phyloP scores from a whole-genome alignment of 2,888 invertebrate genomes.

The Polydrusus cervinus region DNA sequence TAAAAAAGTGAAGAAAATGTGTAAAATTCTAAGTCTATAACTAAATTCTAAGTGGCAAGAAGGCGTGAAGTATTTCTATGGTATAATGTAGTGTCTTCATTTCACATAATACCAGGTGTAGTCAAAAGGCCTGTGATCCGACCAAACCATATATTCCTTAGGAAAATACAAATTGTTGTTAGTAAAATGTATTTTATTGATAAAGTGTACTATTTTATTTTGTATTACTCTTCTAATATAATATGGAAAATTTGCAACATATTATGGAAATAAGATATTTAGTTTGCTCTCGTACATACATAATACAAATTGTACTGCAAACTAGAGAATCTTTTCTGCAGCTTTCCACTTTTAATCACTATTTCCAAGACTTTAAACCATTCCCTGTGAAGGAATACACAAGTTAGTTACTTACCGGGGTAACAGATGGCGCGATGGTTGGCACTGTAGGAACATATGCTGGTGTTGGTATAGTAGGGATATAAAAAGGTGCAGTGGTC shows the following conservation, averaged over 20 bases:
- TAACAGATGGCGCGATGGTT: constrained; percentile 60
- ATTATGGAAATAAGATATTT: too few species aligned
- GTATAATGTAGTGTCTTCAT: constrained; percentile 41
- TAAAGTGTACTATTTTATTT: constrained; percentile 68
- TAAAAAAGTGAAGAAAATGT: background rate
- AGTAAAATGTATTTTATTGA: constrained; percentile 27
- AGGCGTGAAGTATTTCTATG: constrained; percentile 19
- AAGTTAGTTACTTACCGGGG: constrained; percentile 60
- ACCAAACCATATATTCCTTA: constrained; percentile 68
- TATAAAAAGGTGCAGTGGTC: constrained; percentile 76
- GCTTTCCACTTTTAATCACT: background rate
- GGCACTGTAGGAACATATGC: constrained; percentile 79
- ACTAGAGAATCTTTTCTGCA: background rate
- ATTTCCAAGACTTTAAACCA: background rate
- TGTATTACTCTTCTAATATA: background rate
- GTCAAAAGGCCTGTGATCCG: constrained; percentile 65
- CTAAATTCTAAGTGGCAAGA: constrained; percentile 31
- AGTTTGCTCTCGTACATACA: background rate
- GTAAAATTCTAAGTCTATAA: constrained; percentile 11
- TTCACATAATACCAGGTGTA: constrained; percentile 64
- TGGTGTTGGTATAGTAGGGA: constrained; percentile 76
- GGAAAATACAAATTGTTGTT: constrained; percentile 57
- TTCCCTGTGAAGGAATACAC: constrained; percentile 8
- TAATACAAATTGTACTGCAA: background rate
- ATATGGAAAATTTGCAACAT: too few species aligned